These are phyloP conservation scores for Lineus longissimus DNA, from an alignment of 1,140 invertebrate species.

Conservation along the genomic window DNA sequence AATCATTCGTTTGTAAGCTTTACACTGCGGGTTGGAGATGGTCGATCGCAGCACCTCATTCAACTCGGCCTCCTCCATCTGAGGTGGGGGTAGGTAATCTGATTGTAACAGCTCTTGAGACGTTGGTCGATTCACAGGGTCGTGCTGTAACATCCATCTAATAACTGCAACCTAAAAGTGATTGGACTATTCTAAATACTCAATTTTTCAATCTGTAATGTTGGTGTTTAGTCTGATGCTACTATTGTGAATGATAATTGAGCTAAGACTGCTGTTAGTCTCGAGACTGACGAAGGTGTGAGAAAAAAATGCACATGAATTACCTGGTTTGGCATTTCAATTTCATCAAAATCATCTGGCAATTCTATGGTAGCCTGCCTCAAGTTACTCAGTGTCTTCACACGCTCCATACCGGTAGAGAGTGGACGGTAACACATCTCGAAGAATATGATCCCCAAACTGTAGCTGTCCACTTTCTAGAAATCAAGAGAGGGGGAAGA, in stretches of 20 bases:
- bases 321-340: conserved; percentile 39
- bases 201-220: no score
- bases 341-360: conserved; percentile 61
- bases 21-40: conserved; percentile 73
- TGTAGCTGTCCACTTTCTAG: conserved; percentile 80
- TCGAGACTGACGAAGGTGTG: no score
- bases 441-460: conserved; percentile 55
- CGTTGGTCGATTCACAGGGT: conserved; percentile 75
- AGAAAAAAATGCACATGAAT: no score
- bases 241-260: no score
- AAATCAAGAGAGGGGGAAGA: conserved; percentile 21
- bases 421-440: conserved; percentile 82
- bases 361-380: conserved; percentile 66
- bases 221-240: no score
- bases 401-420: conserved; percentile 82
- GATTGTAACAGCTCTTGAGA: conserved; percentile 77
- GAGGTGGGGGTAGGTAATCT: conserved; percentile 71
- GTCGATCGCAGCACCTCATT: conserved; percentile 73
- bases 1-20: conserved; percentile 75
- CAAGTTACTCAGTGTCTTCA: conserved; percentile 69
- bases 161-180: conserved; percentile 51
- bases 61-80: conserved; percentile 74
- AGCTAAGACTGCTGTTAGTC: no score
- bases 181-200: not conserved
- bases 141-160: conserved; percentile 79